phyloP scores from a whole-genome alignment of 2,888 invertebrate genomes.

The Stratiomys singularior region DNA sequence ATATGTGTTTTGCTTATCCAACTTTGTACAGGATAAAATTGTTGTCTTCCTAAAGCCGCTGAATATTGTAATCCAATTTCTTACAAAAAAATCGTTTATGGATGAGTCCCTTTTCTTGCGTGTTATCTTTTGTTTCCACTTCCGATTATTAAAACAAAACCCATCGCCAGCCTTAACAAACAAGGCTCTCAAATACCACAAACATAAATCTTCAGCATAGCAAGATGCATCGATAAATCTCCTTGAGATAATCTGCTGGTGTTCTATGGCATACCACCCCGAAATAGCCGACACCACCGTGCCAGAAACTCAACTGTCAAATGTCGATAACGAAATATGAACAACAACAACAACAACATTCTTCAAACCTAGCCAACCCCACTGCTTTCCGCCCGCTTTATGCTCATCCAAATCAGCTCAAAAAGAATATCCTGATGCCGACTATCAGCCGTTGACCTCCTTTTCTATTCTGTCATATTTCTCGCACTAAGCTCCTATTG shows the following conservation, averaged over 20 bases:
- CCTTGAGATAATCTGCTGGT: not conserved
- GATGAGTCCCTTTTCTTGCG: too few relatives aligned
- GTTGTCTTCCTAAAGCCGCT: too few relatives aligned
- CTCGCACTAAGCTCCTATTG: not conserved
- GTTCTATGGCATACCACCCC: not conserved
- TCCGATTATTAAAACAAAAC: too few relatives aligned
- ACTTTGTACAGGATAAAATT: too few relatives aligned
- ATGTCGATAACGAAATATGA: not conserved
- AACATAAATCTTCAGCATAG: too few relatives aligned
- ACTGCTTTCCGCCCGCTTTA: not conserved
- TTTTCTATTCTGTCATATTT: not conserved
- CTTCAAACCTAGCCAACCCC: too few relatives aligned
- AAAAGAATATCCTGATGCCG: not conserved
- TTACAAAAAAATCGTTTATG: too few relatives aligned
- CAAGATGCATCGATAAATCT: not conserved
- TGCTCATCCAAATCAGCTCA: conserved; percentile 6
- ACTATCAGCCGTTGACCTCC: conserved; percentile 16
- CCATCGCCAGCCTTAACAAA: too few relatives aligned
- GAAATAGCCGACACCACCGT: not conserved
- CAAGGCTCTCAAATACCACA: too few relatives aligned
- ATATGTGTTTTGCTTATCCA: too few relatives aligned
- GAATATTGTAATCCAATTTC: too few relatives aligned
- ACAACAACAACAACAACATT: not conserved
- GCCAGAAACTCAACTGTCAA: not conserved
- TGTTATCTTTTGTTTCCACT: too few relatives aligned